A percentile compares a stretch with the other conserved stretches of the same genome.
phyloP scores from a whole-genome alignment of 1,140 invertebrate genomes.

The Drosophila santomea region DNA sequence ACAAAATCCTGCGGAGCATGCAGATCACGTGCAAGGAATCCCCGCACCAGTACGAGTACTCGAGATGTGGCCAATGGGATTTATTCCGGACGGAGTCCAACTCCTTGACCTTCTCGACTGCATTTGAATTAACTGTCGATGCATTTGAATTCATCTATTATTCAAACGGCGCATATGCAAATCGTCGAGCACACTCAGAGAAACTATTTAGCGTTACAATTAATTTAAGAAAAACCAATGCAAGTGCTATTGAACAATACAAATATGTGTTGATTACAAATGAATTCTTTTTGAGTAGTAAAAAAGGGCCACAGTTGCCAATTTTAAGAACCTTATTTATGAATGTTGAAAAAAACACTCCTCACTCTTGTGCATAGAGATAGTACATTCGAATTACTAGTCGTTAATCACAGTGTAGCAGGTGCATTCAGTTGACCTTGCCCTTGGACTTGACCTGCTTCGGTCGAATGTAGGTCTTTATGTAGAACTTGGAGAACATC shows the following conservation, averaged over 20 bases:
- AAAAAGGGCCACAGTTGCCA: too few species aligned
- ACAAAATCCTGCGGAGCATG: background rate
- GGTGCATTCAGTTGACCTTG: constrained; percentile 1
- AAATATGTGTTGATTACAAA: too few species aligned
- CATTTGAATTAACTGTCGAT: constrained; percentile 13
- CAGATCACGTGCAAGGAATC: constrained; percentile 44
- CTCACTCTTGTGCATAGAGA: too few species aligned
- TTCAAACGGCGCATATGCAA: constrained; percentile 5
- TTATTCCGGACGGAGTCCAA: background rate
- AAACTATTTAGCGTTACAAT: background rate
- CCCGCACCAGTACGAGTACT: background rate
- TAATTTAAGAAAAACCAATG: background rate
- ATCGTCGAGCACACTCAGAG: background rate
- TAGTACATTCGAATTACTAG: background rate
- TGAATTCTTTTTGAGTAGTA: too few species aligned
- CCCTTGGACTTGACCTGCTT: constrained; percentile 9
- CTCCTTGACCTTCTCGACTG: constrained; percentile 6
- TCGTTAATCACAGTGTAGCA: background rate
- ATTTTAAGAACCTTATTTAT: too few species aligned
- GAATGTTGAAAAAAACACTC: too few species aligned
- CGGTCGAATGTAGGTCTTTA: constrained; percentile 65
- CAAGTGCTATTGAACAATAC: too few species aligned
- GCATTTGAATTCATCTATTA: constrained; percentile 19
- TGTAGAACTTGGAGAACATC: constrained; percentile 13
- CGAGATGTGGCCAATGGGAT: background rate